A percentile compares a stretch with the other conserved stretches of the same genome.
Evolutionary conservation across 2,113 vertebrate species (phyloP).

Genomic region (Rhinoptilus africanus): DNA sequence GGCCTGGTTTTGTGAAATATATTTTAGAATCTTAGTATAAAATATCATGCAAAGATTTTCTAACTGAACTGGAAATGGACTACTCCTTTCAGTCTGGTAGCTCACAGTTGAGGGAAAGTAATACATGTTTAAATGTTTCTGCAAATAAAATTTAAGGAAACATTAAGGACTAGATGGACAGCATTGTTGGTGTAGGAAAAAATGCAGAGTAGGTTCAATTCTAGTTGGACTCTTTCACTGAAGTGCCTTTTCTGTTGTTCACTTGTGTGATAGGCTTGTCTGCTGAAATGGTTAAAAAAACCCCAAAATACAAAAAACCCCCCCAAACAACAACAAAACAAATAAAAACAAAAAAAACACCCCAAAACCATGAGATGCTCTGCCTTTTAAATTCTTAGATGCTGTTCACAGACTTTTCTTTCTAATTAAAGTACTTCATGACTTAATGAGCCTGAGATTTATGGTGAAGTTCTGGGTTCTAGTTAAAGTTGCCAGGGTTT

Average conservation of each 20-base stretch:
- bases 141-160: neutral
- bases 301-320: neutral
- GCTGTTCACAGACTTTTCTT: neutral
- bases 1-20: neutral
- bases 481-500: neutral
- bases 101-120: neutral
- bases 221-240: neutral
- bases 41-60: neutral
- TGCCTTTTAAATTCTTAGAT: neutral
- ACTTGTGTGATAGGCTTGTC: neutral
- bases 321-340: neutral
- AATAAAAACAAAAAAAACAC: neutral
- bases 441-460: neutral
- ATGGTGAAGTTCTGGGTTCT: neutral
- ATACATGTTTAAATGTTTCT: neutral
- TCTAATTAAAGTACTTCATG: neutral
- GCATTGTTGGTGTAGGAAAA: neutral
- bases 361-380: neutral
- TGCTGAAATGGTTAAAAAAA: neutral
- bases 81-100: neutral
- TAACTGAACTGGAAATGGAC: neutral
- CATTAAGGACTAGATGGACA: neutral
- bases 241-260: neutral
- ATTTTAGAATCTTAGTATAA: neutral
- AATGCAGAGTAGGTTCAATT: neutral